These are phyloP conservation scores for Yponomeuta sedellus DNA, from an alignment of 2,888 invertebrate genomes.

Conservation along the genomic window DNA sequence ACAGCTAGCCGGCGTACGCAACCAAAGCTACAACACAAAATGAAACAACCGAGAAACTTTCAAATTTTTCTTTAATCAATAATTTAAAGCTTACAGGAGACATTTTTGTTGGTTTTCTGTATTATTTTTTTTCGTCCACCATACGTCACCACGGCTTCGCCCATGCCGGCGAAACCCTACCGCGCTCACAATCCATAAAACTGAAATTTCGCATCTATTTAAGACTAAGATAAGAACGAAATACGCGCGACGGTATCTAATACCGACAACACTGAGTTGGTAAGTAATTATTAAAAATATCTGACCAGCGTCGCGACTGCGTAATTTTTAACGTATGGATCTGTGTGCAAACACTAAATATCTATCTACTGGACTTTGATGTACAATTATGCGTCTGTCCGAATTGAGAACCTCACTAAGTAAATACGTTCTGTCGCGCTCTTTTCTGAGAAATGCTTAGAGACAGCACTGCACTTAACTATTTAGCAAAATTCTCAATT, in stretches of 20 bases:
- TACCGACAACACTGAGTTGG: slow-evolving; percentile 13
- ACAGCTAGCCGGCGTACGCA: no score
- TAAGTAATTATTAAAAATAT: slow-evolving; percentile 28
- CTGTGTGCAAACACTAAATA: no score
- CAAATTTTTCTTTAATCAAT: slow-evolving; percentile 72
- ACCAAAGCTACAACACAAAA: background rate
- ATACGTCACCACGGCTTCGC: slow-evolving; percentile 29
- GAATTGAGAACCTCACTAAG: no score
- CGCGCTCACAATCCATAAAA: slow-evolving; percentile 30
- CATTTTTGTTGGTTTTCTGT: slow-evolving; percentile 48
- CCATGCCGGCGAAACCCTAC: background rate
- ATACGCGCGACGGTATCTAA: slow-evolving; percentile 25
- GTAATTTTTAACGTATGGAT: no score
- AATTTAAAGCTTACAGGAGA: slow-evolving; percentile 74
- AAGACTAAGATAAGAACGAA: slow-evolving; percentile 35
- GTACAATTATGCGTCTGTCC: no score
- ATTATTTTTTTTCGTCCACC: slow-evolving; percentile 25
- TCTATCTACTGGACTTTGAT: no score
- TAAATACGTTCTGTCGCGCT: no score
- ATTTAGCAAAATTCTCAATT: no score
- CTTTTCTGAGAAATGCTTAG: no score
- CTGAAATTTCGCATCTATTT: slow-evolving; percentile 48
- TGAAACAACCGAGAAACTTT: slow-evolving; percentile 42
- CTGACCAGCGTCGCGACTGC: no score
- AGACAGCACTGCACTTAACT: no score